Conservation (phyloP, 1,140 invertebrate species). For the Parapsyche elsis region DNA sequence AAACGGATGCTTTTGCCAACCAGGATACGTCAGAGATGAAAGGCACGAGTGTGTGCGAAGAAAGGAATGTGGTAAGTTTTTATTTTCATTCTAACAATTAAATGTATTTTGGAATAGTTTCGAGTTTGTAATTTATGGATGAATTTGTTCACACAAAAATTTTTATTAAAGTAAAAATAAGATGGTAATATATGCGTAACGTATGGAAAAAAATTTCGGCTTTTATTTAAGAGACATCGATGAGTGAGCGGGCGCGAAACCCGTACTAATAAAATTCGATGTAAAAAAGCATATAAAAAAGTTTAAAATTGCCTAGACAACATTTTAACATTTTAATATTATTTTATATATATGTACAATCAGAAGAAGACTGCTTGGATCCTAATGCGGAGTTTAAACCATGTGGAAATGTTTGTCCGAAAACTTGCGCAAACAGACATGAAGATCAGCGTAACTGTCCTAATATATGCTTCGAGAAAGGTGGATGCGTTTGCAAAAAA, state of each 20-base stretch:
- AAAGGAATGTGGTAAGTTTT: not conserved
- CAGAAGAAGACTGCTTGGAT: not conserved
- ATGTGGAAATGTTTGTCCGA: conserved; percentile 15
- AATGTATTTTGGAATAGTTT: too few species aligned
- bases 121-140: not conserved
- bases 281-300: too few species aligned
- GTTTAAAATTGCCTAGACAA: too few species aligned
- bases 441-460: not conserved
- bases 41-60: not conserved
- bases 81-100: too few species aligned
- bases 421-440: not conserved
- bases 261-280: too few species aligned
- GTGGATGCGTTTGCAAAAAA: conserved; percentile 19
- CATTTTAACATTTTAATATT: not conserved
- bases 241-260: too few species aligned
- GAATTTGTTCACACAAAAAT: not conserved
- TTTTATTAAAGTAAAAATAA: not conserved
- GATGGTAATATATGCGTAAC: too few species aligned
- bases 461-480: not conserved
- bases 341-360: not conserved
- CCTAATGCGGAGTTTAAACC: not conserved
- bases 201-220: too few species aligned
- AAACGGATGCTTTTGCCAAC: not conserved
- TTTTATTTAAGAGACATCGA: too few species aligned
- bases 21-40: not conserved